Conservation (phyloP, 1,140 invertebrate genomes). For the Drosophila pseudoananassae region DNA sequence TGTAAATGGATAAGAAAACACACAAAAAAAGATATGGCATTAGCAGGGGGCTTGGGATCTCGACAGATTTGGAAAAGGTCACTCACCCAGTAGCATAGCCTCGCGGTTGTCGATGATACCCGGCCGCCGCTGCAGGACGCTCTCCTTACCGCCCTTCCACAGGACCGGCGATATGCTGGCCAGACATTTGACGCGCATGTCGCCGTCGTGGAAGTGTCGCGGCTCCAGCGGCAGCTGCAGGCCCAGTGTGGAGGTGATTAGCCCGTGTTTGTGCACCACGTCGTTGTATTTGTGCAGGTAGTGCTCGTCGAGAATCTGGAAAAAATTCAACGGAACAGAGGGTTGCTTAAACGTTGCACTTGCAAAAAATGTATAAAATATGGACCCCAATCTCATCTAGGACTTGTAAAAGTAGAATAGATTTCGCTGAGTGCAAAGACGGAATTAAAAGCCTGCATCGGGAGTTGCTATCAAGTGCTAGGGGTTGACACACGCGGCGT, state of each 20-base stretch:
- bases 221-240: conserved; percentile 85
- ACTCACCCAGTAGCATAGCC: conserved; percentile 86
- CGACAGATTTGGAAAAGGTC: conserved; percentile 3
- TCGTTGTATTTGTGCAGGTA: conserved; percentile 85
- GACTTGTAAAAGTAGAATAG: not conserved
- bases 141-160: conserved; percentile 86
- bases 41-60: conserved; percentile 7
- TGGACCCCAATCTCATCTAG: not conserved
- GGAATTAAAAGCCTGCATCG: conserved; percentile 54
- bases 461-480: conserved; percentile 52
- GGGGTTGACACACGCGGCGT: conserved; percentile 46
- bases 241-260: conserved; percentile 86
- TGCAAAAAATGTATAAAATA: not conserved
- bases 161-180: conserved; percentile 86
- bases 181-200: conserved; percentile 86
- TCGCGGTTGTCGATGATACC: conserved; percentile 86
- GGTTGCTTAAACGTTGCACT: conserved; percentile 23
- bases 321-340: conserved; percentile 14
- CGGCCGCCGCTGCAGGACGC: conserved; percentile 85
- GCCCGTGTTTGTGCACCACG: conserved; percentile 85
- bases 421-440: conserved; percentile 11
- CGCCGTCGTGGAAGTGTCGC: conserved; percentile 85
- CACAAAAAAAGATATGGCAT: conserved; percentile 8
- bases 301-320: conserved; percentile 84
- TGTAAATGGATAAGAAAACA: conserved; percentile 10